Base-by-base conservation (phyloP, 2,113 vertebrate genomes). In the Notarius quadriscutis region DNA sequence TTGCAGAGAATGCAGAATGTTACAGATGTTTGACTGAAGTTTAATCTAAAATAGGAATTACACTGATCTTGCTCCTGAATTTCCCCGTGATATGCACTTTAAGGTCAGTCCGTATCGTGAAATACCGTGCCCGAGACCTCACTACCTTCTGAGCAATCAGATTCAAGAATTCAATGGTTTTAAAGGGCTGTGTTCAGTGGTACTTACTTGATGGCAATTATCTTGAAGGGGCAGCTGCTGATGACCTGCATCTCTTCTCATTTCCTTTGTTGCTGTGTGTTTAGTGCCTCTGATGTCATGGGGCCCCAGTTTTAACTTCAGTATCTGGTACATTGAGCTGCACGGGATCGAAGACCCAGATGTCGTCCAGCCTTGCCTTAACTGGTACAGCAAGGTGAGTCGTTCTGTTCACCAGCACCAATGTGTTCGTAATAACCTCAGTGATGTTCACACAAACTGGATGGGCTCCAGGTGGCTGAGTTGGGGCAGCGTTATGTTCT, bases 301-400 rank as follows among this genome's bases (percentile, higher is more conserved):
- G 98, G 98, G 98, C 83, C 98, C 98, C 81, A 99, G 98, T 95
- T 99, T 99, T 95, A 99, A 99, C 94, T 99, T 99, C 94, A 99
- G 98, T 94, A 99, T 99, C 95, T 99, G 98, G 98, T 99, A 98
- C 94, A 97, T 99, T 93, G 98, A 99, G 95, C 96, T 99, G 87
- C 98, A 97, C 75, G 98, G 98, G 88, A 99, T 99, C 86, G 98
- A 99, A 94, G 97, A 99, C 89, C 98, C 98, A 22, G 98, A 99
- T 84, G 97, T 99, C 88, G 98, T 99, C 89, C 98, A 99, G 60
- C 98, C 98, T 7, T 99, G 98, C 94, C 97, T 99, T 94, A 98
- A 99, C 96, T 99, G 98, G 98, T 99, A 99, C 92, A 99, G 98
- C 94, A 99, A 99, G 97, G 98, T 99, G 95, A 93, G 96, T 78